Conservation (phyloP, 2,888 invertebrate species). For the Brenthis hecate region DNA sequence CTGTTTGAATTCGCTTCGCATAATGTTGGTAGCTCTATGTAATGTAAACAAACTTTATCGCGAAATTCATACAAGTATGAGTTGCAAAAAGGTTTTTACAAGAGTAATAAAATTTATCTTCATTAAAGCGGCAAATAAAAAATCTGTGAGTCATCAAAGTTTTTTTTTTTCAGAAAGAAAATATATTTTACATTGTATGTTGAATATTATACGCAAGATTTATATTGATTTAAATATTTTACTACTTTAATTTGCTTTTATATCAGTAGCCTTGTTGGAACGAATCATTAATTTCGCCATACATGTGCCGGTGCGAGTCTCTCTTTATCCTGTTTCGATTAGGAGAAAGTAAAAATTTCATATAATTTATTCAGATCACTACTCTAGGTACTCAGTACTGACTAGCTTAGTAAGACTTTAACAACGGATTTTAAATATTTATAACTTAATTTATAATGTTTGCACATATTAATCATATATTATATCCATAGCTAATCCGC, state of each 20-base stretch:
- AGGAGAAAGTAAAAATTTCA: constrained; percentile 55
- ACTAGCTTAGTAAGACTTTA: neutral
- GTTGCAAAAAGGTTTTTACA: constrained; percentile 13
- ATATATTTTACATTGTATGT: neutral
- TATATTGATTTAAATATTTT: constrained; percentile 10
- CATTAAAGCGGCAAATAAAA: constrained; percentile 1
- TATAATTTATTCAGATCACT: constrained; percentile 29
- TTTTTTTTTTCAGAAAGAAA: constrained; percentile 8
- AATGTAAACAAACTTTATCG: constrained; percentile 27
- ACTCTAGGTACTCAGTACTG: neutral
- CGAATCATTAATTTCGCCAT: constrained; percentile 24
- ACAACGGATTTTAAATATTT: neutral
- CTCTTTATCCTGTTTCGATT: constrained; percentile 50
- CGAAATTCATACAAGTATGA: constrained; percentile 16
- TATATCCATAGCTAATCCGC: no score
- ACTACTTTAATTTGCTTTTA: neutral
- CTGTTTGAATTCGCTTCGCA: constrained; percentile 48
- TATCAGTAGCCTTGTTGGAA: constrained; percentile 6
- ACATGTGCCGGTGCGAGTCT: constrained; percentile 15
- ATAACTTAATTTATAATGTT: neutral
- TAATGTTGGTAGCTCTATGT: constrained; percentile 29
- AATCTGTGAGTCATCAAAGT: neutral
- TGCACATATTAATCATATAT: no score
- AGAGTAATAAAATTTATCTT: constrained; percentile 5
- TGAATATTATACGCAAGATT: neutral